Base-by-base conservation (phyloP, 2,888 invertebrate species). In the Bhutanitis thaidina region DNA sequence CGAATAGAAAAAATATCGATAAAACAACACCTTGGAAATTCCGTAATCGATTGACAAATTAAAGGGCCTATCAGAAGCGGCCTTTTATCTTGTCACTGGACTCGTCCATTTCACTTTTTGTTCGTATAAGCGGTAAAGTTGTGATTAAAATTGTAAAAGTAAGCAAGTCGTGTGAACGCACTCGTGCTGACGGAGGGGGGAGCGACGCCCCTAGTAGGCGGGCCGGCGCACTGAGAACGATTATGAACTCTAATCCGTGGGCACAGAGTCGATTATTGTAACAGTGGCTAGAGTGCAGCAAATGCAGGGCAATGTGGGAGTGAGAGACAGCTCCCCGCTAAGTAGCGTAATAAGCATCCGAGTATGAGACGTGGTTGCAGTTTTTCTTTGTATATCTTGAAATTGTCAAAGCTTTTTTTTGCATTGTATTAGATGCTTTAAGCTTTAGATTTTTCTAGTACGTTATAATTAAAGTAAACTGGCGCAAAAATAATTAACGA, bases 71-170 rank as follows among this genome's bases (percentile, higher is more conserved):
- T 56, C 61, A 53, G 45, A 53, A 61, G 64, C 64, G 62, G 61
- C 61, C 67, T 67, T 69, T 71, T 65, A 68, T 67, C 61, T 69
- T 74, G 77, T 77, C 75, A 74, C 65, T 69, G 67, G 62, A 64
- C 65, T 60, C 66, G 65, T 71, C 69, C 68, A 71, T 76, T 78
- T 70, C 70, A 73, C 73, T 81, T 78, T 81, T 79, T 78, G 71
- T 76, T 72, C 74, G 81, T 84, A 83, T 80, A 80, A 80, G 80
- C 80, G 73, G 59, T 56, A 69, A 72, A 74, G 67, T 77, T 81
- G 77, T 80, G 85, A 85, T 88, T 86, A 87, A 88, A 87, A 80
- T 84, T 87, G 85, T 77, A 86, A 50, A 87, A 87, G 80, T 77
- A 80, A 69, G 64, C 74, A 68, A 76, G 71, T 77, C 75, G 64